A percentile compares a stretch with the other conserved stretches of the same genome.
Conservation (phyloP, 2,888 invertebrate species). For the Diplolepis rosae region DNA sequence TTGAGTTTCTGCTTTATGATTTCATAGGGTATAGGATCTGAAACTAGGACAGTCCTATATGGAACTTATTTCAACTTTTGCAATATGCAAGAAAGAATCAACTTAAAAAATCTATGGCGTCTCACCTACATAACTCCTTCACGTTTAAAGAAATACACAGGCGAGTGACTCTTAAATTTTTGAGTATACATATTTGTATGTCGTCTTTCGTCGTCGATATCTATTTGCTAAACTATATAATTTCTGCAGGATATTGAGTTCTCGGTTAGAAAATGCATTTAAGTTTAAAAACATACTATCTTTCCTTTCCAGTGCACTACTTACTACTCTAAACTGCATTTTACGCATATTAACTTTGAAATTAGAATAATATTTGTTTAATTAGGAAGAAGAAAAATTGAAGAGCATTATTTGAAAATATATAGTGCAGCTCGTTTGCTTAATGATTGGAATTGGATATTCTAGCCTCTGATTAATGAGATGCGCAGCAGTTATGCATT, state of each 20-base stretch:
- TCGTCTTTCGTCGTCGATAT: neutral
- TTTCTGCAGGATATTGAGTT: too few species aligned
- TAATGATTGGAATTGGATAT: neutral
- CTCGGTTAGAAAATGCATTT: too few species aligned
- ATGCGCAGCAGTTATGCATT: neutral
- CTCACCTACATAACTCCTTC: neutral
- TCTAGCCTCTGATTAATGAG: slow-evolving; percentile 3
- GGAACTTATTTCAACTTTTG: slow-evolving; percentile 6
- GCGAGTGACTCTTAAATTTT: neutral
- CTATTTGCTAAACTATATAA: too few species aligned
- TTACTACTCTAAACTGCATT: too few species aligned
- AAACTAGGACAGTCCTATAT: slow-evolving; percentile 34
- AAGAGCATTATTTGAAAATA: neutral
- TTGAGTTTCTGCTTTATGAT: slow-evolving; percentile 36
- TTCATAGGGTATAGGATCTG: slow-evolving; percentile 32
- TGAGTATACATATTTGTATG: too few species aligned
- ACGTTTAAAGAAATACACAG: neutral
- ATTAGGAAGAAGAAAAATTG: neutral
- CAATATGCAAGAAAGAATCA: slow-evolving; percentile 8
- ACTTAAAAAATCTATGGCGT: slow-evolving; percentile 14
- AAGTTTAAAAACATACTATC: neutral
- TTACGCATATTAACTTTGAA: neutral
- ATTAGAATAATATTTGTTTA: neutral
- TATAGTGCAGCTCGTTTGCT: neutral
- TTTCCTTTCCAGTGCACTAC: neutral